Conservation (phyloP, 2,888 invertebrate genomes). For the Drosophila pseudotalamancana region DNA sequence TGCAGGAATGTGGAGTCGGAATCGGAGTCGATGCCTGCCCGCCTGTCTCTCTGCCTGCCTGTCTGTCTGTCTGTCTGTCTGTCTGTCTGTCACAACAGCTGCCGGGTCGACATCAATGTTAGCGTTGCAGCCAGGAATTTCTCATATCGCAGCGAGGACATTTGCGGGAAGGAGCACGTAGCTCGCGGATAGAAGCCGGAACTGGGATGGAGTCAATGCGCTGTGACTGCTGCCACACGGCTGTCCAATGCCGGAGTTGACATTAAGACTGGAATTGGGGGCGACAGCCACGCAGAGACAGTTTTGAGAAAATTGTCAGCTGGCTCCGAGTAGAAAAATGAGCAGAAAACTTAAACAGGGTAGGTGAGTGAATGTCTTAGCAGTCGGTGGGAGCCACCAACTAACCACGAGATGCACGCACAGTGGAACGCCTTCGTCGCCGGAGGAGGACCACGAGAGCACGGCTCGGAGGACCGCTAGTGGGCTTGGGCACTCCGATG, state of each 20-base stretch:
- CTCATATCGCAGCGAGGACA: constrained; percentile 56
- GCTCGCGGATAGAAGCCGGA: constrained; percentile 22
- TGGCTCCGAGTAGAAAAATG: constrained; percentile 56
- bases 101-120: constrained; percentile 17
- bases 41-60: constrained; percentile 34
- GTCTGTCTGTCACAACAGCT: constrained; percentile 53
- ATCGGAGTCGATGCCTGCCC: neutral
- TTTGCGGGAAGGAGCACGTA: constrained; percentile 54
- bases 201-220: neutral
- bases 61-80: constrained; percentile 48
- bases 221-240: constrained; percentile 27
- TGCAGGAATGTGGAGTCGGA: constrained; percentile 14
- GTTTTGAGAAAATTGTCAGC: constrained; percentile 75
- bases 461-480: neutral
- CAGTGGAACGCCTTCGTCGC: constrained; percentile 17
- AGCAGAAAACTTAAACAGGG: constrained; percentile 51
- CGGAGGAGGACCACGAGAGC: neutral
- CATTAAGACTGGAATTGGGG: constrained; percentile 35
- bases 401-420: constrained; percentile 10
- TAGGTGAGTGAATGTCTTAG: constrained; percentile 57
- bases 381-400: neutral
- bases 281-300: constrained; percentile 41
- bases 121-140: constrained; percentile 50
- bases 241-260: constrained; percentile 38
- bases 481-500: neutral